These are phyloP conservation scores for Paracentrotus lividus DNA, from an alignment of 53 echinoderm and acorn worm genomes.

Conservation along the genomic window DNA sequence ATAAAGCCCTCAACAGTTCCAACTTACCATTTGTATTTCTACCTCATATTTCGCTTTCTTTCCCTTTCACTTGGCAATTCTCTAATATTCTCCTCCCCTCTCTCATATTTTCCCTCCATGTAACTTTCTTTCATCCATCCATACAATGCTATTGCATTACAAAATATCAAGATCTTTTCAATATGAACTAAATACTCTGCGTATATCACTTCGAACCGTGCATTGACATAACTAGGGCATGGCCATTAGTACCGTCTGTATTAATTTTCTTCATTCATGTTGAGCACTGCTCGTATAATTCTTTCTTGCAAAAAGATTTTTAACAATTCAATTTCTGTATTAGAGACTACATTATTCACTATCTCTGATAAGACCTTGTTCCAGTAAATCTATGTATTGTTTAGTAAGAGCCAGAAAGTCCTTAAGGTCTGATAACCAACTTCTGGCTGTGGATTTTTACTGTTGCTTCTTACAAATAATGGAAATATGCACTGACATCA, in stretches of 20 bases:
- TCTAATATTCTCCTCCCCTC: background rate
- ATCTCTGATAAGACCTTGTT: background rate
- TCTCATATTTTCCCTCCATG: background rate
- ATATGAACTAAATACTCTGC: background rate
- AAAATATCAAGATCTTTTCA: conserved; percentile 14
- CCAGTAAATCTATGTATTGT: too few relatives aligned
- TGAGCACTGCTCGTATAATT: background rate
- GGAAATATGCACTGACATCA: too few relatives aligned
- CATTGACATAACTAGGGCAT: conserved; percentile 40
- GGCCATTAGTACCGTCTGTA: background rate
- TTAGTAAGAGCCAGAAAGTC: too few relatives aligned
- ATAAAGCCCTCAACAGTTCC: too few relatives aligned
- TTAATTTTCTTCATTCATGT: background rate
- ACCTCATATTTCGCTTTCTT: background rate
- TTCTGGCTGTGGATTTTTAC: too few relatives aligned
- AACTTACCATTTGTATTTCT: too few relatives aligned
- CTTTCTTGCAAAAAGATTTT: background rate
- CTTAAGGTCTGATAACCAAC: too few relatives aligned
- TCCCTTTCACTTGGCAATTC: background rate
- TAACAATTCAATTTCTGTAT: too few relatives aligned
- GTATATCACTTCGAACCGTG: background rate
- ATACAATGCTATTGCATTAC: background rate
- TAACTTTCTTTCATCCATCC: too few relatives aligned
- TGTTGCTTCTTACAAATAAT: too few relatives aligned
- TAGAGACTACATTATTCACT: background rate